Percentiles rank a stretch among this genome's conserved stretches.
Conservation (phyloP, 2,888 invertebrate species). For the Matsumyia berberina region DNA sequence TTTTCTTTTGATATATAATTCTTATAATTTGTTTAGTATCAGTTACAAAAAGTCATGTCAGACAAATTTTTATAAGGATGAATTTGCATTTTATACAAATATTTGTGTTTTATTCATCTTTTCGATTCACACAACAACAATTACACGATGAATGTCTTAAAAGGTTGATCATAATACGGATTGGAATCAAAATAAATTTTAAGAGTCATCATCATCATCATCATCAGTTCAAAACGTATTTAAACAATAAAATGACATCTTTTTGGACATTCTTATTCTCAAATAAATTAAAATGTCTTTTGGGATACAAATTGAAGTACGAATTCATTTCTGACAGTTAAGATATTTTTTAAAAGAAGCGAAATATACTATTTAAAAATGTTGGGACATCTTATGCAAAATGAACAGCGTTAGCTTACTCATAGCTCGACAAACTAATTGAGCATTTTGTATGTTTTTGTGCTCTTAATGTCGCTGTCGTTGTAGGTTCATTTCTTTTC, state of each 20-base stretch:
- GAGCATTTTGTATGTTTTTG: no score
- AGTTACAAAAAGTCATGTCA: slow-evolving; percentile 64
- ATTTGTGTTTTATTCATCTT: slow-evolving; percentile 75
- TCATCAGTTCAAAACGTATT: neutral
- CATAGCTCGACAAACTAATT: no score
- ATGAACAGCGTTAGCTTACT: no score
- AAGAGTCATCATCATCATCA: neutral
- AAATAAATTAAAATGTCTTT: slow-evolving; percentile 16
- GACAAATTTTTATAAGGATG: slow-evolving; percentile 73
- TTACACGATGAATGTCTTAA: slow-evolving; percentile 52
- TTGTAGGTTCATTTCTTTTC: no score
- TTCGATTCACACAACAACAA: slow-evolving; percentile 70
- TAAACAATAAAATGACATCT: slow-evolving; percentile 1
- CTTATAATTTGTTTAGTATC: slow-evolving; percentile 49
- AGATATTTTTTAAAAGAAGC: slow-evolving; percentile 31
- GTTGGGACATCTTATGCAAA: no score
- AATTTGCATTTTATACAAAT: slow-evolving; percentile 78
- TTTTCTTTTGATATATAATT: slow-evolving; percentile 47
- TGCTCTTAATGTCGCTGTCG: no score
- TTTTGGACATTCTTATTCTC: slow-evolving; percentile 53
- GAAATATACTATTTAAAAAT: no score
- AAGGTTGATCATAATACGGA: slow-evolving; percentile 7
- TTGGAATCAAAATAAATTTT: neutral
- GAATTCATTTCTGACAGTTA: slow-evolving; percentile 11
- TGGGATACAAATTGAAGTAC: slow-evolving; percentile 43